Percentiles rank a stretch among this genome's conserved stretches.
These are phyloP conservation scores for Masticophis lateralis DNA, from an alignment of 2,797 vertebrate species.

Conservation along the genomic window DNA sequence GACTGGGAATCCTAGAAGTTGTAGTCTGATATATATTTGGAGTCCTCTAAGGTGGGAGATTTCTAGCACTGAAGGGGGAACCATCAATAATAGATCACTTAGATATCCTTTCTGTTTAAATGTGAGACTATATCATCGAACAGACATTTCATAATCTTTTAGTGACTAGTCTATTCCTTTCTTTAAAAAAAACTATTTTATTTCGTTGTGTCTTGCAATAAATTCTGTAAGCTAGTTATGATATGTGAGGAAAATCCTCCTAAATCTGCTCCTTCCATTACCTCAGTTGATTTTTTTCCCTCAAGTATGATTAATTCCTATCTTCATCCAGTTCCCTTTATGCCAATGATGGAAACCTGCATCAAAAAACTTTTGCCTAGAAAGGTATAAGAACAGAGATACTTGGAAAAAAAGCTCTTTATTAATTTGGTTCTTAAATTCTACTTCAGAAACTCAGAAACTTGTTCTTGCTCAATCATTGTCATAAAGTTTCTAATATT, in stretches of 20 bases:
- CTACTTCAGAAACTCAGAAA: neutral
- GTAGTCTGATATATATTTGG: neutral
- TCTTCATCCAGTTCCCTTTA: neutral
- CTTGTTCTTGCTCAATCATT: neutral
- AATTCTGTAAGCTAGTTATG: neutral
- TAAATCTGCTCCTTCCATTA: neutral
- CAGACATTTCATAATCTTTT: neutral
- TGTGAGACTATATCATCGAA: neutral
- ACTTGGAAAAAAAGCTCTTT: neutral
- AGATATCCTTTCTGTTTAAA: neutral
- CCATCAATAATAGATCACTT: neutral
- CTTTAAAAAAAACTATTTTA: neutral
- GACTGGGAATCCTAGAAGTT: neutral
- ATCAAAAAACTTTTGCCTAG: rapidly evolving
- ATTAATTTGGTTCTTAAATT: neutral
- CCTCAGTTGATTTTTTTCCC: neutral
- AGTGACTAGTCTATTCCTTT: neutral
- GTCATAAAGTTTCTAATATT: neutral
- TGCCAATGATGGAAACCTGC: neutral
- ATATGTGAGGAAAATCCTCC: neutral
- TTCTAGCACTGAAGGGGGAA: neutral
- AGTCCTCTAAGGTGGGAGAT: neutral
- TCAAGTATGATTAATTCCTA: neutral
- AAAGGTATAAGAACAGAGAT: neutral
- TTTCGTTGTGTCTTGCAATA: neutral